Percentiles rank a stretch among this genome's conserved stretches.
phyloP scores from a whole-genome alignment of 1,140 invertebrate species.

The Uloborus diversus region DNA sequence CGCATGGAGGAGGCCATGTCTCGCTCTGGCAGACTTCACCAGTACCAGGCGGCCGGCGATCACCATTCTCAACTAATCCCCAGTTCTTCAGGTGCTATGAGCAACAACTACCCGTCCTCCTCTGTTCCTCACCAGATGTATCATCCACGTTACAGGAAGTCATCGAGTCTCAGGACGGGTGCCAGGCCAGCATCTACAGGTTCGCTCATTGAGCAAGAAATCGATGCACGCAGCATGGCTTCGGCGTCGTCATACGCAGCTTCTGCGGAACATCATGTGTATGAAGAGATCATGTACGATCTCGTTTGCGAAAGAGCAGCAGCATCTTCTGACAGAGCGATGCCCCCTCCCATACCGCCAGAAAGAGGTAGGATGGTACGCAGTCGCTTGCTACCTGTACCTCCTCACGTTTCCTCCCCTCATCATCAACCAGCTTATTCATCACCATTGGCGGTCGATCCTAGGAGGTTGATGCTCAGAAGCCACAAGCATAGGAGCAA shows the following conservation, averaged over 20 bases:
- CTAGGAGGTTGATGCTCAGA: slow-evolving; percentile 14
- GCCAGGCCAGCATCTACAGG: slow-evolving; percentile 35
- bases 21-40: slow-evolving; percentile 8
- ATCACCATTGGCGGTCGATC: background rate
- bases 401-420: background rate
- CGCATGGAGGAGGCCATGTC: slow-evolving; percentile 49
- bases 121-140: slow-evolving; percentile 3
- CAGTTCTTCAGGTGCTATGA: background rate
- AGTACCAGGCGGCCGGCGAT: background rate
- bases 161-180: background rate
- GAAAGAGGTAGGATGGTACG: slow-evolving; percentile 12
- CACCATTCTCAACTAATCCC: background rate
- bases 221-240: slow-evolving; percentile 33
- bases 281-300: slow-evolving; percentile 53
- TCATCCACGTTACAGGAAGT: slow-evolving; percentile 9
- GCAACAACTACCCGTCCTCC: background rate
- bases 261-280: slow-evolving; percentile 47
- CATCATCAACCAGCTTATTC: background rate
- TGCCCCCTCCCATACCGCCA: slow-evolving; percentile 30
- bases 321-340: background rate
- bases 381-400: slow-evolving; percentile 17
- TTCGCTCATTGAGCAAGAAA: slow-evolving; percentile 32
- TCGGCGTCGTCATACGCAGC: slow-evolving; percentile 21
- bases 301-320: slow-evolving; percentile 23
- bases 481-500: slow-evolving; percentile 40